Base-by-base conservation (phyloP, 2,888 invertebrate species). In the Pteria penguin region DNA sequence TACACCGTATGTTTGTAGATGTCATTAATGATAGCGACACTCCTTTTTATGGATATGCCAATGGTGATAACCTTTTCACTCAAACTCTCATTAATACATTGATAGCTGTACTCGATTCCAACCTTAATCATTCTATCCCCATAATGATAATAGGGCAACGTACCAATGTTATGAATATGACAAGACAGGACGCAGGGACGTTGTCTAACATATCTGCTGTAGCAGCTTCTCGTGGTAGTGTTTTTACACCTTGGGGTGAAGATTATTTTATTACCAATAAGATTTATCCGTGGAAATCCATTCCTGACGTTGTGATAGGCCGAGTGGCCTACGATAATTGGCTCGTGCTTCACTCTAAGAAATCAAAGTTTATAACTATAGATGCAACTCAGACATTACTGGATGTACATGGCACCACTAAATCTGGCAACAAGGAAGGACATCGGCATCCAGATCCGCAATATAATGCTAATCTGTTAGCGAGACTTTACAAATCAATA, bases 11-110 rank as follows among this genome's bases (percentile, higher is more conserved):
- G 89, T 89, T 84, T 62, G 63, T 79, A 29, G 84, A 88, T 45
- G 86, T 81, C 8, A 84, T 84, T 78, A 63, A 75, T 2, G 76
- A 76, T 2, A 84, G 82, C 68, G 84, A 84, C 33, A 81, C 86
- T 11, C 74, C 78, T 14, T 87, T 86, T 74, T 89, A 88, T 72
- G 88, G 83, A 11, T 89, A 83, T 66, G 80, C 83, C 14, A 89
- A 89, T 72, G 87, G 87, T 14, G 89, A 89, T 77, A 86, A 88
- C 27, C 74, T 89, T 14, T 89, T 86, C 68, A 87, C 85, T 27
- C 77, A 82, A 24, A 75, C 72, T 0, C 62, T 88, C 2, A 55
- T 86, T 24, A 74, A 78, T 26, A 87, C 85, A 2, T 66, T 88
- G 27, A 27, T 74, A 4, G 70, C 79, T 24, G 45, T 68, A 24